A percentile compares a stretch with the other conserved stretches of the same genome.
Conservation (phyloP, 2,888 invertebrate genomes). For the Megaustenia siamemsis region DNA sequence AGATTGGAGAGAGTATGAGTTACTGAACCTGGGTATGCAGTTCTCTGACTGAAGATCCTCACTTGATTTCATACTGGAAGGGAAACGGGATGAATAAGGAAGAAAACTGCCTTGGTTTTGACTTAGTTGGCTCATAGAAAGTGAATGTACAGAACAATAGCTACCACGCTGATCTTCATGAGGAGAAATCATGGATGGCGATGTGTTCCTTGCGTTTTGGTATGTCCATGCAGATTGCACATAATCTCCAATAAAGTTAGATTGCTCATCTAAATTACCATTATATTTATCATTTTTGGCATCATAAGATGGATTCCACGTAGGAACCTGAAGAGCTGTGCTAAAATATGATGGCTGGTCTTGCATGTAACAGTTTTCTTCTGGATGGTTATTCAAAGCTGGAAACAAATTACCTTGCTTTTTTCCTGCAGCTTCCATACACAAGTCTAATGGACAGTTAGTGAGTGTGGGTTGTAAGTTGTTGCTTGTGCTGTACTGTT, state of each 20-base stretch:
- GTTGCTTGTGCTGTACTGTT: neutral
- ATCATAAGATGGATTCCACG: conserved; percentile 16
- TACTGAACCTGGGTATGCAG: neutral
- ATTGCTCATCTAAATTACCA: neutral
- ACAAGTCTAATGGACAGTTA: no score
- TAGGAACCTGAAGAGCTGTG: conserved; percentile 5
- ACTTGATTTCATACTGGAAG: neutral
- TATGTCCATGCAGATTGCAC: conserved; percentile 25
- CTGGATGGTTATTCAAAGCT: neutral
- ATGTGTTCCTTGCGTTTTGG: neutral
- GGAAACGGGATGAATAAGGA: neutral
- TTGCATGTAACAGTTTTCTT: neutral
- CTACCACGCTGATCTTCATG: neutral
- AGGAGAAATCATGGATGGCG: neutral
- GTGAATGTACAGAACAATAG: neutral
- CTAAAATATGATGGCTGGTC: conserved; percentile 40
- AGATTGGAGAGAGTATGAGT: neutral
- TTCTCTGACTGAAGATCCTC: neutral
- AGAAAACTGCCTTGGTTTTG: neutral
- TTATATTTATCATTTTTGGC: neutral
- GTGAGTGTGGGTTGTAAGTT: neutral
- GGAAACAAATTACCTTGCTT: no score
- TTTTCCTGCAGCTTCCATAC: no score
- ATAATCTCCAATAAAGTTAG: neutral
- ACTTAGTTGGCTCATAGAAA: neutral